Evolutionary conservation across 2,888 invertebrate genomes (phyloP).

Genomic region (Parnassius glacialis): DNA sequence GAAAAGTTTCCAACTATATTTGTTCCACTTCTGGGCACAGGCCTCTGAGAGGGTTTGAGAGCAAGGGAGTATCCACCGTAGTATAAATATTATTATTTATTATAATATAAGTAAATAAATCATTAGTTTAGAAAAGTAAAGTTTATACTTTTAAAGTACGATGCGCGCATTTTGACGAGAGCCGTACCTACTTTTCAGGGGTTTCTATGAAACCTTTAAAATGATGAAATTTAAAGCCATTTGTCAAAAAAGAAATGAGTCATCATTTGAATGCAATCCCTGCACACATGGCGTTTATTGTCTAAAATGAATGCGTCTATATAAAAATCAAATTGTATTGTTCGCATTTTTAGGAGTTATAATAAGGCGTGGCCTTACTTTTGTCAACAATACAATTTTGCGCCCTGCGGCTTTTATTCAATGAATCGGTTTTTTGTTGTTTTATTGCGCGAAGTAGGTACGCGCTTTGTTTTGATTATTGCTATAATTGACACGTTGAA

Average conservation of each 20-base stretch:
- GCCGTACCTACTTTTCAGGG: too few relatives aligned
- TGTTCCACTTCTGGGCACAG: too few relatives aligned
- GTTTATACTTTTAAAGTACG: too few relatives aligned
- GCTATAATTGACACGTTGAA: constrained; percentile 26
- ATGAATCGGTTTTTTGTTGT: constrained; percentile 38
- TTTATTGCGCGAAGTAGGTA: constrained; percentile 23
- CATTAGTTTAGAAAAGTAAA: too few relatives aligned
- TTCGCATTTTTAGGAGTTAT: constrained; percentile 27
- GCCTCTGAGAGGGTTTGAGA: too few relatives aligned
- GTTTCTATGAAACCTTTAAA: too few relatives aligned
- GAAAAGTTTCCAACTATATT: too few relatives aligned
- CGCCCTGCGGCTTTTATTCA: constrained; percentile 30
- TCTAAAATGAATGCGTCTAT: constrained; percentile 18
- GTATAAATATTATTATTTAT: too few relatives aligned
- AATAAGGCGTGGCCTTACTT: constrained; percentile 27
- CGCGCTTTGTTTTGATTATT: constrained; percentile 30
- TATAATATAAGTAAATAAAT: too few relatives aligned
- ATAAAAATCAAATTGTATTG: constrained; percentile 29
- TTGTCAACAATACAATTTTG: constrained; percentile 33
- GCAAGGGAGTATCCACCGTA: too few relatives aligned
- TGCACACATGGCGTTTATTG: constrained; percentile 13
- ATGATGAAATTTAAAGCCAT: too few relatives aligned
- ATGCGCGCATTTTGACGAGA: too few relatives aligned
- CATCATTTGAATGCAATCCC: neutral
- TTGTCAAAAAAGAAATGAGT: neutral